Base-by-base conservation (phyloP, 2,113 vertebrate species). In the Lagopus muta region DNA sequence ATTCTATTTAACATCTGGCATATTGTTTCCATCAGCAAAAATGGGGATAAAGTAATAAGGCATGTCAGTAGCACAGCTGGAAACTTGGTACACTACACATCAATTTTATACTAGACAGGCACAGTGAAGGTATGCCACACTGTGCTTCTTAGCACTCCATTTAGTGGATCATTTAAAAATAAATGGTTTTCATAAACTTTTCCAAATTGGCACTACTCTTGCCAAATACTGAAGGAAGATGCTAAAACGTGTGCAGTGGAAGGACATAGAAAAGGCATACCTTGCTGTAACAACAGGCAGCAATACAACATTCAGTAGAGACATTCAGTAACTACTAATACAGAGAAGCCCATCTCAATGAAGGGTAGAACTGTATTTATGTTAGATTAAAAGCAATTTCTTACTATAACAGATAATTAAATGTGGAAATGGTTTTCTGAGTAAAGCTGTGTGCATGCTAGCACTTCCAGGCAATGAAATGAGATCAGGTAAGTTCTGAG, bases 41-140 rank as follows among this genome's bases (percentile, higher is more conserved):
- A 2, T 22, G 36, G 60, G 47, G 25, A 45, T 16, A 21, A 73
- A 70, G 25, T 65, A 11, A 3, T 12, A 38, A 64, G 28, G 43
- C 32, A 67, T 1, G 13, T n/a, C 57, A n/a, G n/a, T 8, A 74
- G 43, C 1, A 30, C 5, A 67, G 61, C 40, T 18, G n/a, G 42
- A 67, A 82, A 85, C 1, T 0, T 1, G 7, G 34, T 14, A 48
- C 0, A 2, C 42, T 6, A 8, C 4, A 11, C 0, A 42, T 28
- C 34, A 42, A 15, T 28, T 65, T 64, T 8, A 28, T 52, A 47
- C 18, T 42, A 19, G 22, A 34, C 22, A 57, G 30, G 4, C 65
- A 43, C 0, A 40, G 81, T 78, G 42, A 11, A 65, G 74, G 61
- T 7, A 28, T 5, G 32, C 34, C 2, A 22, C n/a, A 75, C 47